Evolutionary conservation across 1,140 invertebrate genomes (phyloP).

Genomic region (Solen grandis): DNA sequence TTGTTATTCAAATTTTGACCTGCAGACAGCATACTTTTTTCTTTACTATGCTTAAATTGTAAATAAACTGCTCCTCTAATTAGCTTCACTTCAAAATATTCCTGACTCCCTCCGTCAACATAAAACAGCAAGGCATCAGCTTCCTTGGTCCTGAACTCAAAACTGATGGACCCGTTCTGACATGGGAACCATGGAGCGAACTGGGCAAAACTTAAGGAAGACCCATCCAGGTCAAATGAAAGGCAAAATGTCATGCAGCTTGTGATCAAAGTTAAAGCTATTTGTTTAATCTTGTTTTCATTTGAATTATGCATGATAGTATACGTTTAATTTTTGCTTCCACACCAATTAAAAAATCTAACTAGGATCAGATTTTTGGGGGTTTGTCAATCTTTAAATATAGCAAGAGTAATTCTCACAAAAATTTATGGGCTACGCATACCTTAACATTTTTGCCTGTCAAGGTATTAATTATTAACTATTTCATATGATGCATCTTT

Average conservation of each 20-base stretch:
- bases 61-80: constrained; percentile 94
- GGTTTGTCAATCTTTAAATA: no score
- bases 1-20: constrained; percentile 70
- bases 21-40: constrained; percentile 91
- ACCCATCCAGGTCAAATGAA: constrained; percentile 85
- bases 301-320: no score
- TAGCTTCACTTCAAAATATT: constrained; percentile 95
- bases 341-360: no score
- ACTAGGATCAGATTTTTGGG: no score
- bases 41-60: constrained; percentile 83
- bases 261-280: constrained; percentile 21
- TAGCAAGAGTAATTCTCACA: no score
- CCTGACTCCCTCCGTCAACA: constrained; percentile 91
- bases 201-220: constrained; percentile 91
- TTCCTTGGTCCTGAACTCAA: constrained; percentile 93
- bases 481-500: no score
- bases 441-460: no score
- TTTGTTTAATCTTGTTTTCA: no score
- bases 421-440: no score
- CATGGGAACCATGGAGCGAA: constrained; percentile 95
- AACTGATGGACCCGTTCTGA: constrained; percentile 93
- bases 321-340: no score
- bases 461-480: no score
- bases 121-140: constrained; percentile 95
- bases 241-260: not conserved